phyloP scores from a whole-genome alignment of 2,797 vertebrate species.

The Limosa lapponica region DNA sequence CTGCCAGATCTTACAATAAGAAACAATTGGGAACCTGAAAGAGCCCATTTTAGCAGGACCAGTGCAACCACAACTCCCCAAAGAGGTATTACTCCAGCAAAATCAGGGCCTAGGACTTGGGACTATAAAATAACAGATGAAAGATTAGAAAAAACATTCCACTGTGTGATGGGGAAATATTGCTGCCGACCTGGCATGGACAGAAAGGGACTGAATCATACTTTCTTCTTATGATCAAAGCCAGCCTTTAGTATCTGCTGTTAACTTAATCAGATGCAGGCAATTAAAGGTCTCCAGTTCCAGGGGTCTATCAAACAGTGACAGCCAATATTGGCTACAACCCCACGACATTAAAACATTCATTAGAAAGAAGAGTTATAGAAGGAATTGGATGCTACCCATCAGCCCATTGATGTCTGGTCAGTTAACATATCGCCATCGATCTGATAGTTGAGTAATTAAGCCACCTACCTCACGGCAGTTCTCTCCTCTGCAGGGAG shows the following conservation, averaged over 20 bases:
- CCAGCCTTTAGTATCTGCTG: neutral
- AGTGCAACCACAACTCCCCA: neutral
- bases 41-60: neutral
- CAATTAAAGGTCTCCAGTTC: neutral
- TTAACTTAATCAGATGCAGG: neutral
- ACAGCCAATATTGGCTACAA: neutral
- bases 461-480: neutral
- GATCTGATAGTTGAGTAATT: slow-evolving; percentile 7
- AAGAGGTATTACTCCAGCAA: neutral
- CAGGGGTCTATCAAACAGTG: neutral
- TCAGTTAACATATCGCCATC: neutral
- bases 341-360: neutral
- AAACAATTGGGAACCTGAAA: neutral
- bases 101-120: neutral
- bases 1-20: neutral
- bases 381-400: neutral
- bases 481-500: neutral
- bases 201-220: neutral
- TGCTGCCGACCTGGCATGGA: neutral
- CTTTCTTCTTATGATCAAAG: neutral
- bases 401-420: neutral
- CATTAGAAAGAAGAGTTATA: neutral
- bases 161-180: neutral
- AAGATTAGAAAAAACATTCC: neutral
- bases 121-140: neutral